Percentiles rank a stretch among this genome's conserved stretches.
Evolutionary conservation across 2,797 vertebrate species (phyloP).

Genomic region (Muraenolepis orangiensis): DNA sequence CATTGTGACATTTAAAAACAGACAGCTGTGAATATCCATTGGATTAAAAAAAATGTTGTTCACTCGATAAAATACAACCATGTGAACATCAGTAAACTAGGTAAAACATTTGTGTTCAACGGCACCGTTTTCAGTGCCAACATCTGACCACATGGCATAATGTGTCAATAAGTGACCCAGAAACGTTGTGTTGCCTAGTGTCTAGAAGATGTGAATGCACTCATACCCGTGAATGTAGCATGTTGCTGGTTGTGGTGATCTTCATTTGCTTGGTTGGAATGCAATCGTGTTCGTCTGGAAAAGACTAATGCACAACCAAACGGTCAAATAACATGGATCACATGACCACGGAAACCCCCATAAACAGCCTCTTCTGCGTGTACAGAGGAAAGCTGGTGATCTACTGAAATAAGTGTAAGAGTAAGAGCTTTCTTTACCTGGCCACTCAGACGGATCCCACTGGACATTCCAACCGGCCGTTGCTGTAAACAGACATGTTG

Average conservation of each 20-base stretch:
- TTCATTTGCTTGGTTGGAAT: slow-evolving; percentile 86
- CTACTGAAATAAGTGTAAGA: background rate
- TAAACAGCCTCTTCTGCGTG: background rate
- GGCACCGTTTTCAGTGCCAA: background rate
- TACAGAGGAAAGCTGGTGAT: background rate
- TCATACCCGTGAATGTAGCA: slow-evolving; percentile 70
- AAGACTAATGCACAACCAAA: slow-evolving; percentile 48
- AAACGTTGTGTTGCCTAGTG: background rate
- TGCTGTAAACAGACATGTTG: slow-evolving; percentile 60
- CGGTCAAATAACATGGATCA: background rate
- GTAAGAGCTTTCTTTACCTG: slow-evolving; percentile 49
- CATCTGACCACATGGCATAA: too few species aligned
- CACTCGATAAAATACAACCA: background rate
- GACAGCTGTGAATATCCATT: background rate
- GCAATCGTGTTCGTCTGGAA: slow-evolving; percentile 71
- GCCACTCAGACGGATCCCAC: slow-evolving; percentile 59
- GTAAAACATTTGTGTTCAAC: too few species aligned
- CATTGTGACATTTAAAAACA: background rate
- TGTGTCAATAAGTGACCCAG: too few species aligned
- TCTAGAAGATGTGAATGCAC: background rate
- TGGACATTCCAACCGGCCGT: slow-evolving; percentile 65
- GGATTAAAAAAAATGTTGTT: background rate
- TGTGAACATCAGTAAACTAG: too few species aligned
- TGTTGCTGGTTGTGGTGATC: slow-evolving; percentile 73
- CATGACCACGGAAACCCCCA: background rate